Evolutionary conservation across 1,140 invertebrate species (phyloP).

Genomic region (Saxidomus purpurata): DNA sequence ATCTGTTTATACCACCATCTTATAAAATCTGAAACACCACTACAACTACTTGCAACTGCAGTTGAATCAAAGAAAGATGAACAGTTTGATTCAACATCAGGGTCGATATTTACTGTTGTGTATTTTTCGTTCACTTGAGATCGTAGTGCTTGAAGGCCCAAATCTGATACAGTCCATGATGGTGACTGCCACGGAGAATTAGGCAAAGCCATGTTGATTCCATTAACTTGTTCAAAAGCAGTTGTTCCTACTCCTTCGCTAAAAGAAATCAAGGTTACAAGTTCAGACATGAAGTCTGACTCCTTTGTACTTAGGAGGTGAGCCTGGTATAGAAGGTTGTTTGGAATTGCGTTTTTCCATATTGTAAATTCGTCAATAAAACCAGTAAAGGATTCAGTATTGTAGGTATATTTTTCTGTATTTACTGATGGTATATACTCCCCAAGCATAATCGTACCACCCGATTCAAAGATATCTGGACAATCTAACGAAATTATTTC

Average conservation of each 20-base stretch:
- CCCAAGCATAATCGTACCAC: conserved; percentile 70
- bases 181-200: conserved; percentile 72
- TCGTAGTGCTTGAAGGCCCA: conserved; percentile 30
- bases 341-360: conserved; percentile 72
- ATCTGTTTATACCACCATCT: conserved; percentile 52
- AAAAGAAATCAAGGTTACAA: conserved; percentile 70
- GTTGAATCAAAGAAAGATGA: conserved; percentile 61
- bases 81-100: conserved; percentile 37
- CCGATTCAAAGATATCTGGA: conserved; percentile 59
- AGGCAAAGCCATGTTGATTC: conserved; percentile 69
- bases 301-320: conserved; percentile 68
- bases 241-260: conserved; percentile 70
- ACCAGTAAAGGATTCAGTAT: conserved; percentile 59
- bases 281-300: conserved; percentile 58
- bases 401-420: conserved; percentile 37
- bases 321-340: conserved; percentile 68
- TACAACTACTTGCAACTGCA: conserved; percentile 48
- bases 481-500: conserved; percentile 56
- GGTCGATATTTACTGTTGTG: conserved; percentile 21
- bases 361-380: conserved; percentile 73
- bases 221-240: conserved; percentile 67
- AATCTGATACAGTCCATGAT: conserved; percentile 69
- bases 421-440: conserved; percentile 65
- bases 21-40: conserved; percentile 9
- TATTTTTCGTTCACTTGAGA: background rate